Percentiles rank a stretch among this genome's conserved stretches.
Conservation (phyloP, 53 echinoderm and acorn worm genomes). For the Patiria pectinifera region DNA sequence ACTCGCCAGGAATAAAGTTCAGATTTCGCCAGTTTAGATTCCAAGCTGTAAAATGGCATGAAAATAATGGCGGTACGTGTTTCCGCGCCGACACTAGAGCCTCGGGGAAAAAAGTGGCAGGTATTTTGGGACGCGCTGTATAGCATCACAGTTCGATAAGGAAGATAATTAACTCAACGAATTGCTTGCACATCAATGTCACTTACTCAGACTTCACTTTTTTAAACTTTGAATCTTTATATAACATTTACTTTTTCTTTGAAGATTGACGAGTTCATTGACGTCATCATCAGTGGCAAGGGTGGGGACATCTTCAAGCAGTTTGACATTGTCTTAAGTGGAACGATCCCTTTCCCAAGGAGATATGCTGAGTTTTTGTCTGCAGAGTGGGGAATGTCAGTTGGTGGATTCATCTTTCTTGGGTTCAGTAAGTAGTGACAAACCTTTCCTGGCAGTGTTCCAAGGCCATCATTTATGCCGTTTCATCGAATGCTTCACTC, state of each 20-base stretch:
- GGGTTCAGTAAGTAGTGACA: slow-evolving; percentile 30
- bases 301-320: slow-evolving; percentile 32
- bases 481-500: too few species aligned
- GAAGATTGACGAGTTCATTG: slow-evolving; percentile 51
- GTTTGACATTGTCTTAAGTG: slow-evolving; percentile 54
- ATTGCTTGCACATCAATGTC: too few species aligned
- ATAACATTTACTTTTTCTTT: background rate
- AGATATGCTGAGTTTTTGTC: background rate
- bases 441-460: background rate
- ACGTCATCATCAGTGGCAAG: slow-evolving; percentile 25
- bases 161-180: too few species aligned
- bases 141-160: too few species aligned
- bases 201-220: background rate
- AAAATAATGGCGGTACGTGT: too few species aligned
- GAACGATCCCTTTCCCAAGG: slow-evolving; percentile 55
- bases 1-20: too few species aligned
- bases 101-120: too few species aligned
- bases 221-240: background rate
- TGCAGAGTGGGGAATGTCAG: background rate
- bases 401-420: slow-evolving; percentile 30
- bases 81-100: too few species aligned
- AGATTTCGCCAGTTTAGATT: too few species aligned
- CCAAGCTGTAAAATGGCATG: too few species aligned
- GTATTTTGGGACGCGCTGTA: too few species aligned
- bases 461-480: too few species aligned